These are phyloP conservation scores for Lycodopsis pacificus DNA, from an alignment of 2,797 vertebrate genomes.

Conservation along the genomic window DNA sequence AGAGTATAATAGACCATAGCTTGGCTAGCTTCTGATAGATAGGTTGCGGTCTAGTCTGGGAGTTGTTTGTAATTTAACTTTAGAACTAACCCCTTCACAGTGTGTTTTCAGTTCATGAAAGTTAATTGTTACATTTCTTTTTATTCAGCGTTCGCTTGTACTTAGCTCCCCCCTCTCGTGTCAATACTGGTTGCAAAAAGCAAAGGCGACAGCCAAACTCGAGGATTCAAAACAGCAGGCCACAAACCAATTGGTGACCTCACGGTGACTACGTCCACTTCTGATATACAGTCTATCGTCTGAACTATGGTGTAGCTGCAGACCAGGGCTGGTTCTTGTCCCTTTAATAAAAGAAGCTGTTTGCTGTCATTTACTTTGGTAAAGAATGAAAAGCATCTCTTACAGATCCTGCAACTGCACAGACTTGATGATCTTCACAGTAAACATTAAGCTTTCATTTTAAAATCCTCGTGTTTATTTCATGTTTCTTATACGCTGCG, in stretches of 20 bases:
- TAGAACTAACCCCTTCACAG: neutral
- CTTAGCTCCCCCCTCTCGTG: too few relatives aligned
- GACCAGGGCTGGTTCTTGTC: neutral
- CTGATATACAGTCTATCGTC: neutral
- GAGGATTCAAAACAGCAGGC: too few relatives aligned
- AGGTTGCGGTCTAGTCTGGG: neutral
- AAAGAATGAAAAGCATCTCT: too few relatives aligned
- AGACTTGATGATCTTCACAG: neutral
- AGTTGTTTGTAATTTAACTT: neutral
- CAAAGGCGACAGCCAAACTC: too few relatives aligned
- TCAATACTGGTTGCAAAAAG: too few relatives aligned
- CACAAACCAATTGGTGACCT: too few relatives aligned
- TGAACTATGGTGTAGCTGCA: neutral
- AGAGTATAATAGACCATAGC: neutral
- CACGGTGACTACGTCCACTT: too few relatives aligned
- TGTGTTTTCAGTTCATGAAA: neutral
- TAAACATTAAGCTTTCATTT: neutral
- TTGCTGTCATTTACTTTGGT: neutral
- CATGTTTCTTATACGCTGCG: neutral
- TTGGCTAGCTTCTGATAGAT: neutral
- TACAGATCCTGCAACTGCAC: too few relatives aligned
- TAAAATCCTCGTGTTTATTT: too few relatives aligned
- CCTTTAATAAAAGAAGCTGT: conserved; percentile 5
- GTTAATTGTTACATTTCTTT: neutral
- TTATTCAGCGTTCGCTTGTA: neutral